Evolutionary conservation across 2,113 vertebrate genomes (phyloP).

Genomic region (Ondatra zibethicus): DNA sequence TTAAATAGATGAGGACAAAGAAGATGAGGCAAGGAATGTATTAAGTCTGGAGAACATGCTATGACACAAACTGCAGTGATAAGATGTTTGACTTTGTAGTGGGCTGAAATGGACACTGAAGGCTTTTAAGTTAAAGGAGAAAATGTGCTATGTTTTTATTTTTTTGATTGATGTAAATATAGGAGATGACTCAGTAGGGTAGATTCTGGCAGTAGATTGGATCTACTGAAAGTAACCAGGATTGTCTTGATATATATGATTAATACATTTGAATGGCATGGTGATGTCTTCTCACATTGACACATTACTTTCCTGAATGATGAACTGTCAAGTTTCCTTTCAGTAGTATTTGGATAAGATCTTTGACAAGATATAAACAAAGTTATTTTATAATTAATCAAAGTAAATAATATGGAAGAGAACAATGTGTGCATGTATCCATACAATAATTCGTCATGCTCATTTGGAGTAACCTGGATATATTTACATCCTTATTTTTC

Average conservation of each 20-base stretch:
- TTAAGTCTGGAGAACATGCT: not conserved
- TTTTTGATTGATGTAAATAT: not conserved
- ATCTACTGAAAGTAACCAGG: not conserved
- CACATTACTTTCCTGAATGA: not conserved
- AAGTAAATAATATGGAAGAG: not conserved
- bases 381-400: not conserved
- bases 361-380: not conserved
- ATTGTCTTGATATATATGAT: not conserved
- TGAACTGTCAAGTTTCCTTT: conserved; percentile 15
- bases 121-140: not conserved
- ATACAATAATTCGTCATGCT: not conserved
- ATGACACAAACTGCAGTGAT: not conserved
- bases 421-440: not conserved
- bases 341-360: not conserved
- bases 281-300: not conserved
- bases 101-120: not conserved
- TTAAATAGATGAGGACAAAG: not conserved
- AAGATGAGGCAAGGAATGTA: not conserved
- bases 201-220: not conserved
- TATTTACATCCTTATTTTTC: not conserved
- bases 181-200: not conserved
- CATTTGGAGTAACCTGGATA: not conserved
- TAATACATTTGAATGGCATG: too few species aligned
- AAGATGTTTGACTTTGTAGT: not conserved
- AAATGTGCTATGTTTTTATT: not conserved